Evolutionary conservation across 2,113 vertebrate species (phyloP).

Genomic region (Prolemur simus): DNA sequence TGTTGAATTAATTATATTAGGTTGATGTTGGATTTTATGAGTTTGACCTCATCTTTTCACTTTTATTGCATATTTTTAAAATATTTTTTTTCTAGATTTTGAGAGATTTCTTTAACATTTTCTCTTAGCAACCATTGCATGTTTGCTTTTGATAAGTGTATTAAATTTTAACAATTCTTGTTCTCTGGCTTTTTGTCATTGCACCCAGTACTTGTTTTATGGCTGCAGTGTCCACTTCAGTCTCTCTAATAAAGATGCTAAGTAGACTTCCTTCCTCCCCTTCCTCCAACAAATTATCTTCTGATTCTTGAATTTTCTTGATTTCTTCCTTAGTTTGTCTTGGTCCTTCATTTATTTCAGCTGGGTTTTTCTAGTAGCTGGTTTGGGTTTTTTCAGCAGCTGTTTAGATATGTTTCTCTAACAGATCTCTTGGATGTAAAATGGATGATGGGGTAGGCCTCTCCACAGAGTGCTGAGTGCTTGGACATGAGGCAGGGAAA

Average conservation of each 20-base stretch:
- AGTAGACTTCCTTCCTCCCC: background rate
- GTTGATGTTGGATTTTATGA: background rate
- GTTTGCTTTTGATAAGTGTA: background rate
- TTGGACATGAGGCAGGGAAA: background rate
- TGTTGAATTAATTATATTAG: background rate
- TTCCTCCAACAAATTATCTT: background rate
- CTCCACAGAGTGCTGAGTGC: background rate
- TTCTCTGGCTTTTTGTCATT: background rate
- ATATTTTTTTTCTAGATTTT: background rate
- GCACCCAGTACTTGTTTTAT: background rate
- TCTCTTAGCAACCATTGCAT: background rate
- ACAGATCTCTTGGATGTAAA: background rate
- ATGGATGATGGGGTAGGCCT: background rate
- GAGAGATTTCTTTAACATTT: background rate
- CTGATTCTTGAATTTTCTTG: background rate
- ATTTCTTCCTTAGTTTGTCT: constrained; percentile 12
- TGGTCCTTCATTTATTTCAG: background rate
- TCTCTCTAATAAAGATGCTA: background rate
- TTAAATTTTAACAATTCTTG: background rate
- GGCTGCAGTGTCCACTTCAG: background rate
- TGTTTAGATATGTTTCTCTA: background rate
- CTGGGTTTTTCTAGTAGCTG: background rate
- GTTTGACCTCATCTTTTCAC: background rate
- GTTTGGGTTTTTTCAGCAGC: background rate
- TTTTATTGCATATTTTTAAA: background rate